A percentile compares a stretch with the other conserved stretches of the same genome.
phyloP scores from a whole-genome alignment of 2,888 invertebrate species.

The Ophraella communa region DNA sequence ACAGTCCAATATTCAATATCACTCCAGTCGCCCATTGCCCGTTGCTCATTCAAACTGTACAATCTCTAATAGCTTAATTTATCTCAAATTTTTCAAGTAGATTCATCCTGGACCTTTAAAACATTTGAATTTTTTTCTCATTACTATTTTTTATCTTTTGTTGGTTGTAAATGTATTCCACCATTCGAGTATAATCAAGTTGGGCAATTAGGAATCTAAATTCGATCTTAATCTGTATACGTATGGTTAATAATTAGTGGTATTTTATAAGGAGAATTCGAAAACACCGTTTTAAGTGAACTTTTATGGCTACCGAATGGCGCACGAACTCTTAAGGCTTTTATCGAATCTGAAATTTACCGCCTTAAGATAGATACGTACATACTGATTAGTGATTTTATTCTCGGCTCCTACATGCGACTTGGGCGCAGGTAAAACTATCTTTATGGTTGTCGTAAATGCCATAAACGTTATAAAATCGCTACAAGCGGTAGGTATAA shows the following conservation, averaged over 20 bases:
- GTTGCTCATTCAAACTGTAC: too few relatives aligned
- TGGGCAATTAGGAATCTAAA: neutral
- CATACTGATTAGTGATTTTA: slow-evolving; percentile 54
- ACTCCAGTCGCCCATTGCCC: too few relatives aligned
- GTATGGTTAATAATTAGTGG: slow-evolving; percentile 4
- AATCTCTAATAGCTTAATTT: too few relatives aligned
- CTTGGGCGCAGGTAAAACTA: slow-evolving; percentile 41
- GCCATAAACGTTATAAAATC: slow-evolving; percentile 57
- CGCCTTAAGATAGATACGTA: slow-evolving; percentile 56
- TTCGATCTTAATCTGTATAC: neutral
- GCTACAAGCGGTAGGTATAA: slow-evolving; percentile 40
- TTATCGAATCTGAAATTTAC: slow-evolving; percentile 30
- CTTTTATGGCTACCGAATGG: slow-evolving; percentile 7
- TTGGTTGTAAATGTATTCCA: neutral
- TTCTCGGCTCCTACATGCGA: slow-evolving; percentile 54
- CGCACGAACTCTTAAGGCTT: slow-evolving; percentile 3
- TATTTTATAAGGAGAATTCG: slow-evolving; percentile 4
- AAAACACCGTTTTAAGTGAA: slow-evolving; percentile 1
- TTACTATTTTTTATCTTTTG: too few relatives aligned
- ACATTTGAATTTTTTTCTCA: neutral
- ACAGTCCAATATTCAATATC: too few relatives aligned
- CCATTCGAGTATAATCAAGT: neutral
- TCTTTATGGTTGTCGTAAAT: slow-evolving; percentile 57
- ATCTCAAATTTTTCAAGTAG: too few relatives aligned
- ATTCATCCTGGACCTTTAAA: too few relatives aligned